phyloP scores from a whole-genome alignment of 2,113 vertebrate genomes.

The Fregata magnificens region DNA sequence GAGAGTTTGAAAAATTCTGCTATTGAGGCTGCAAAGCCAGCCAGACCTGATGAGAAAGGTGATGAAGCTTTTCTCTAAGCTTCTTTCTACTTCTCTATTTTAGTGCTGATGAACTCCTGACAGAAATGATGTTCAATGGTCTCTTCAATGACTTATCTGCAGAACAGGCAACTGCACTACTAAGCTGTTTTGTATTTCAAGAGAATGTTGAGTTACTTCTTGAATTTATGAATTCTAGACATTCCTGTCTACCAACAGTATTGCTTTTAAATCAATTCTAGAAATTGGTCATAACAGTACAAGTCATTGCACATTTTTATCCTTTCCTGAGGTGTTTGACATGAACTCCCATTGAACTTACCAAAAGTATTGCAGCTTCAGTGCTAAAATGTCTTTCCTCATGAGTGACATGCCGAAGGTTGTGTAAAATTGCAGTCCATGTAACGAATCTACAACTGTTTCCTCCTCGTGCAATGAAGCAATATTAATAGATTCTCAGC shows the following conservation, averaged over 20 bases:
- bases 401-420: not conserved
- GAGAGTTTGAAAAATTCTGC: constrained; percentile 92
- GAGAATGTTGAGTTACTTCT: constrained; percentile 86
- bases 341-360: not conserved
- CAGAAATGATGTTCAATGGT: constrained; percentile 98
- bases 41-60: constrained; percentile 86
- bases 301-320: not conserved
- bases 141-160: constrained; percentile 94
- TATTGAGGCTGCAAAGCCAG: constrained; percentile 89
- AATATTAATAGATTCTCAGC: not conserved
- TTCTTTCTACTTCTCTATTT: not conserved
- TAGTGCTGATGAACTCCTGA: constrained; percentile 95
- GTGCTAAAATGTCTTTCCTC: not conserved
- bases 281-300: not conserved
- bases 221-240: not conserved
- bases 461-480: not conserved
- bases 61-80: not conserved
- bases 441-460: not conserved
- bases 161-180: constrained; percentile 91
- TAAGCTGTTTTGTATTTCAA: constrained; percentile 98
- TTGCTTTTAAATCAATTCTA: not conserved
- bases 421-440: not conserved
- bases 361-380: not conserved
- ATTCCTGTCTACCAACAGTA: not conserved
- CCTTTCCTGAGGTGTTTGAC: not conserved